Evolutionary conservation across 2,888 invertebrate genomes (phyloP).

Genomic region (Graphium colonna): DNA sequence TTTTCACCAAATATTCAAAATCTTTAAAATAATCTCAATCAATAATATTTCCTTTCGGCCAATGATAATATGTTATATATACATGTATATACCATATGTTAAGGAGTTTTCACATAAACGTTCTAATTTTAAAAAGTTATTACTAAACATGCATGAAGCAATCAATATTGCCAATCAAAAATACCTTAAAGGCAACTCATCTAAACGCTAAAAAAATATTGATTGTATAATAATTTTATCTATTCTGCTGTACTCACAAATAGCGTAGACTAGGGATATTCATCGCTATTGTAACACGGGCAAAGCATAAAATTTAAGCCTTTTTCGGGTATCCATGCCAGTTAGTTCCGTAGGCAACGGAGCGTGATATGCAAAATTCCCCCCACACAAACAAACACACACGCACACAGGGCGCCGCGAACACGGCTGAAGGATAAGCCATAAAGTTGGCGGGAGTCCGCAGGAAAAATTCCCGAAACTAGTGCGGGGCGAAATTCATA

Average conservation of each 20-base stretch:
- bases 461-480: constrained; percentile 72
- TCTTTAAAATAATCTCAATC: no score
- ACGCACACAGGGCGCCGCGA: constrained; percentile 43
- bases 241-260: no score
- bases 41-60: no score
- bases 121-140: no score
- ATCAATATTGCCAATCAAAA: no score
- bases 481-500: constrained; percentile 71
- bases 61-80: no score
- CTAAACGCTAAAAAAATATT: neutral
- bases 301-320: constrained; percentile 5
- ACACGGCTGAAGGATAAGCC: constrained; percentile 60
- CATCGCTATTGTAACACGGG: neutral
- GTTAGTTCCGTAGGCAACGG: constrained; percentile 11
- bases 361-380: constrained; percentile 33
- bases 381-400: constrained; percentile 36
- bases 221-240: neutral
- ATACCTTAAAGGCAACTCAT: no score
- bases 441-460: constrained; percentile 60
- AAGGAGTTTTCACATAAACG: no score
- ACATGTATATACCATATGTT: no score
- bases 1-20: no score
- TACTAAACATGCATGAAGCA: no score
- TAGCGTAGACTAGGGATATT: no score
- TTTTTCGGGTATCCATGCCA: constrained; percentile 10